phyloP scores from a whole-genome alignment of 2,113 vertebrate genomes.

The Odocoileus virginianus region DNA sequence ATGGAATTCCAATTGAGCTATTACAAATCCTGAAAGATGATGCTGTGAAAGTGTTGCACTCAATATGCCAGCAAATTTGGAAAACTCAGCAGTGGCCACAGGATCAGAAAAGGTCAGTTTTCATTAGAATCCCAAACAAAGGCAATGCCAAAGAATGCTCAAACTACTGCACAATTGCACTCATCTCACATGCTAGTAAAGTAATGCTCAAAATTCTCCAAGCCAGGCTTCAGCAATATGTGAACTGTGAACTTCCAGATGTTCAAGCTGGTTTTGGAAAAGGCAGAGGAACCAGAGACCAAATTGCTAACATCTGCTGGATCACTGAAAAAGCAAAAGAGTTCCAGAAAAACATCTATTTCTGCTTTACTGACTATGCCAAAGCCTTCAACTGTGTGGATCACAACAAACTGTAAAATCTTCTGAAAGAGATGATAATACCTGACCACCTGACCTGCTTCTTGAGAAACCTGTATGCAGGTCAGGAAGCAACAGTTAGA shows the following conservation, averaged over 20 bases:
- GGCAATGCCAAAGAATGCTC: not conserved
- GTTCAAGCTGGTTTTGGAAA: not conserved
- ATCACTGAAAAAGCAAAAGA: not conserved
- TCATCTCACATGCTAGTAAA: not conserved
- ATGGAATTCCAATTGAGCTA: not conserved
- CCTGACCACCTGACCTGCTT: not conserved
- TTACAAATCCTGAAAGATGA: not conserved
- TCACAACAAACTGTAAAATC: not conserved
- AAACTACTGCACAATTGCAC: not conserved
- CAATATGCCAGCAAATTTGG: not conserved
- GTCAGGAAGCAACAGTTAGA: not conserved
- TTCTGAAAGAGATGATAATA: not conserved
- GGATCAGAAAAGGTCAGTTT: not conserved
- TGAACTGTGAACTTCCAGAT: not conserved
- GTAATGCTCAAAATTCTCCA: not conserved
- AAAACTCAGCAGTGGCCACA: not conserved
- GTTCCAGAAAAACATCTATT: not conserved
- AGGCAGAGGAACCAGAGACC: not conserved
- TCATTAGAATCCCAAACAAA: not conserved
- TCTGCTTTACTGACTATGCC: not conserved
- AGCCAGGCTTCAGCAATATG: not conserved
- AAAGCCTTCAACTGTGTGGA: not conserved
- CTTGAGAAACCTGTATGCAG: not conserved
- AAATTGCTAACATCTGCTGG: accelerated
- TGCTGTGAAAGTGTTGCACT: not conserved